Conservation (phyloP, 1,140 invertebrate species). For the Heterodera schachtii region DNA sequence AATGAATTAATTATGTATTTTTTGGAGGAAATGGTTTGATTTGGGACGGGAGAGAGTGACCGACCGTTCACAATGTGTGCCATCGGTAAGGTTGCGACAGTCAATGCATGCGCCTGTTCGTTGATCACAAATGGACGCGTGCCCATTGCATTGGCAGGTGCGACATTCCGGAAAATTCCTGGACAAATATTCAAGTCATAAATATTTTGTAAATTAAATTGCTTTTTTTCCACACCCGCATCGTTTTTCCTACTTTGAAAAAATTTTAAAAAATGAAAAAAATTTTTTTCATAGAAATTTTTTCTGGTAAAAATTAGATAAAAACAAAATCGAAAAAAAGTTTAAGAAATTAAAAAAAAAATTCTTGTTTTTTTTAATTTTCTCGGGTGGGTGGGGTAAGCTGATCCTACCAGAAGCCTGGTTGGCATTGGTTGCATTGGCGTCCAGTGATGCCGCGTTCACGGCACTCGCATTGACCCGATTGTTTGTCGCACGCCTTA, state of each 20-base stretch:
- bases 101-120: conserved; percentile 84
- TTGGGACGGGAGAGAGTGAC: no score
- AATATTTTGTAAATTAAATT: no score
- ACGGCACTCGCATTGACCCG: conserved; percentile 90
- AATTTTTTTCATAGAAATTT: no score
- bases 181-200: no score
- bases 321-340: no score
- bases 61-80: conserved; percentile 81
- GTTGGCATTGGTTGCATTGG: conserved; percentile 89
- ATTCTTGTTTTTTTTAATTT: no score
- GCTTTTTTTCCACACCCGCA: neutral
- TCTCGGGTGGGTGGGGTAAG: no score
- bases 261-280: no score
- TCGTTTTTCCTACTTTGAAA: no score
- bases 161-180: conserved; percentile 86
- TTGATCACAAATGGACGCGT: conserved; percentile 89
- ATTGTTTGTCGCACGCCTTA: conserved; percentile 78
- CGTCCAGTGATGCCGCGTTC: conserved; percentile 85
- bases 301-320: no score
- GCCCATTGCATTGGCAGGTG: conserved; percentile 92
- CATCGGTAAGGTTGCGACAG: conserved; percentile 84
- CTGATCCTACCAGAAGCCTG: conserved; percentile 79
- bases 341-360: no score
- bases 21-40: no score
- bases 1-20: neutral